These are phyloP conservation scores for Callinectes sapidus DNA, from an alignment of 2,888 invertebrate species.

Conservation along the genomic window DNA sequence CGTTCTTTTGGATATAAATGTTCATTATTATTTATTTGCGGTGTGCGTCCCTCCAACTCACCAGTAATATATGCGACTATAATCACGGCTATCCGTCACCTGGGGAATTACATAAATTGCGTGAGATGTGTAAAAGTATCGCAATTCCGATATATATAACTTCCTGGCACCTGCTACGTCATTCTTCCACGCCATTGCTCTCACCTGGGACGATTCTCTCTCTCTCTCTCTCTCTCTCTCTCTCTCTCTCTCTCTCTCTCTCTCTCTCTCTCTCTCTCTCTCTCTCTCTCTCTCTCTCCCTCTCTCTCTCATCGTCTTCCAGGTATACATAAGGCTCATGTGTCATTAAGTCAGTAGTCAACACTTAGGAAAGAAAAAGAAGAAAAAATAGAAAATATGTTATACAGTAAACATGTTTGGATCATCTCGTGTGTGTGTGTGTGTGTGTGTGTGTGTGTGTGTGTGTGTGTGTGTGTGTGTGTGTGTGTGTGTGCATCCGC, in stretches of 20 bases:
- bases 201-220: not conserved
- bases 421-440: not conserved
- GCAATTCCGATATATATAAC: conserved; percentile 34
- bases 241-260: conserved; percentile 28
- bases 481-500: not conserved
- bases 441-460: conserved; percentile 1
- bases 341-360: not conserved
- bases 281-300: conserved; percentile 21
- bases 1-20: not conserved
- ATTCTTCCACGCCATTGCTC: conserved; percentile 5
- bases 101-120: conserved; percentile 29
- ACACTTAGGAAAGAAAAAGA: not conserved
- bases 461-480: not conserved
- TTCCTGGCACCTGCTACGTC: conserved; percentile 1
- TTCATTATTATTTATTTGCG: not conserved
- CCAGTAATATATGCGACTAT: conserved; percentile 8
- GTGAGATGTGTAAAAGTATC: conserved; percentile 22
- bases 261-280: conserved; percentile 25
- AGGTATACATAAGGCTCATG: not conserved
- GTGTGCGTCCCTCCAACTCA: not conserved
- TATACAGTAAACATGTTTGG: not conserved
- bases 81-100: conserved; percentile 2
- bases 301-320: not conserved
- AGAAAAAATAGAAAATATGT: not conserved
- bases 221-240: conserved; percentile 4